phyloP scores from a whole-genome alignment of 2,797 vertebrate genomes.

The Rallus crepitans region DNA sequence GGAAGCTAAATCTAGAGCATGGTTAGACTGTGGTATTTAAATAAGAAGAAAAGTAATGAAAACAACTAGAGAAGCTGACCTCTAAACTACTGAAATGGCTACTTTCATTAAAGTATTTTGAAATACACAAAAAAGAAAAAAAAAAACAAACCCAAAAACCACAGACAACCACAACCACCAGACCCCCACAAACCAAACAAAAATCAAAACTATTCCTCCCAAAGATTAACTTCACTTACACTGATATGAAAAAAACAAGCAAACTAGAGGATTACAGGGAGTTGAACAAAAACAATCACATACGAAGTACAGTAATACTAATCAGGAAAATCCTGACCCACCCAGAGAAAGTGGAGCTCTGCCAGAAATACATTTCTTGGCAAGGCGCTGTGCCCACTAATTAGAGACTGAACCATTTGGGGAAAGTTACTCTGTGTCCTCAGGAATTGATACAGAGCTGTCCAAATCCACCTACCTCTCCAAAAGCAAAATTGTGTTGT shows the following conservation, averaged over 20 bases:
- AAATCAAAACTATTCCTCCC: neutral
- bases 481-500: neutral
- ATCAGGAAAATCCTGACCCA: slow-evolving; percentile 46
- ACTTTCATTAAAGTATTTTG: neutral
- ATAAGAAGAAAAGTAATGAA: neutral
- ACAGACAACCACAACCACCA: too few relatives aligned
- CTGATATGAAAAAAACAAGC: neutral
- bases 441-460: slow-evolving; percentile 32
- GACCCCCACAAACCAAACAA: neutral
- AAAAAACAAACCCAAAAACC: too few relatives aligned
- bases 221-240: neutral
- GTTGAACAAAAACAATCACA: slow-evolving; percentile 14
- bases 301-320: neutral
- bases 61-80: neutral
- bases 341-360: slow-evolving; percentile 20
- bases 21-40: neutral
- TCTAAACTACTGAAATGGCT: neutral
- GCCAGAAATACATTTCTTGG: slow-evolving; percentile 56
- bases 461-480: slow-evolving; percentile 50
- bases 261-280: neutral
- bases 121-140: neutral
- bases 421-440: slow-evolving; percentile 45
- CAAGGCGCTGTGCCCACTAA: slow-evolving; percentile 53
- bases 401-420: slow-evolving; percentile 53
- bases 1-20: neutral